Conservation (phyloP, 2,797 vertebrate species). For the Catharus ustulatus region DNA sequence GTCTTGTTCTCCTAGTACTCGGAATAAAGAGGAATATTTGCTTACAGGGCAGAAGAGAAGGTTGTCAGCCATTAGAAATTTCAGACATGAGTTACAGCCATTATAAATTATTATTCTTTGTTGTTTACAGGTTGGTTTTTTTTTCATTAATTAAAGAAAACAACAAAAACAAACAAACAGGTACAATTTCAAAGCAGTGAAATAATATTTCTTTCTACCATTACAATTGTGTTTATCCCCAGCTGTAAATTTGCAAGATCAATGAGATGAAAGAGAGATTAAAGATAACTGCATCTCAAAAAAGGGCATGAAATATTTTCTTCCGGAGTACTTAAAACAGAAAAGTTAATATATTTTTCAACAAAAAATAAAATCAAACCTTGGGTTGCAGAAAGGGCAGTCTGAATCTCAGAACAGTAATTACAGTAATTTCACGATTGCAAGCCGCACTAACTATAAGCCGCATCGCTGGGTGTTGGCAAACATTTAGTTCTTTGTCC, state of each 20-base stretch:
- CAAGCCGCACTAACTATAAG: no score
- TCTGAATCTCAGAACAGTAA: not conserved
- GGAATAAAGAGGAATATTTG: not conserved
- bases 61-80: not conserved
- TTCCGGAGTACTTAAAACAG: not conserved
- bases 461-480: no score
- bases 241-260: not conserved
- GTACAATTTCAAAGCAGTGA: not conserved
- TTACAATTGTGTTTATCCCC: not conserved
- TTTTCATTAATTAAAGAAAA: not conserved
- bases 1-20: not conserved
- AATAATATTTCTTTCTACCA: not conserved
- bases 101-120: not conserved
- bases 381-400: not conserved
- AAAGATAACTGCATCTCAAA: not conserved
- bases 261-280: not conserved
- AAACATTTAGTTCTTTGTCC: no score
- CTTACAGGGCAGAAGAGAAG: not conserved
- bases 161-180: not conserved
- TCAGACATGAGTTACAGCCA: not conserved
- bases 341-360: not conserved
- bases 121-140: not conserved
- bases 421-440: not conserved
- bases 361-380: not conserved
- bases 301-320: not conserved